Evolutionary conservation across 1,140 invertebrate species (phyloP).

Genomic region (Achatina immaculata): DNA sequence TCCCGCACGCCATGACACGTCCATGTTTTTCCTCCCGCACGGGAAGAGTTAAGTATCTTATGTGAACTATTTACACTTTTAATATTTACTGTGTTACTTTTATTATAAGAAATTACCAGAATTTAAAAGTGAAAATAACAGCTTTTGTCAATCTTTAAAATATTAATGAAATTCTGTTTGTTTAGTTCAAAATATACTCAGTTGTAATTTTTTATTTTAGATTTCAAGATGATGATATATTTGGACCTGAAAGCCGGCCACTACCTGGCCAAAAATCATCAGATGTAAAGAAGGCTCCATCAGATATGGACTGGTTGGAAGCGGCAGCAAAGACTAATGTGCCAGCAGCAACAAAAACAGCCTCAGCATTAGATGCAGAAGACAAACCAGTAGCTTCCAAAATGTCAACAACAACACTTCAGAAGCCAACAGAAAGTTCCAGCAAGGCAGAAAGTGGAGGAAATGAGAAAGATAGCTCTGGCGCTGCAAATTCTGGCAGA

Average conservation of each 20-base stretch:
- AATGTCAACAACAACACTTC: not conserved
- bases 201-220: constrained; percentile 10
- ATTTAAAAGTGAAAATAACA: too few relatives aligned
- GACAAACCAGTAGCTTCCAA: not conserved
- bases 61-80: too few relatives aligned
- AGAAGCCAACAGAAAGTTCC: constrained; percentile 29
- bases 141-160: too few relatives aligned
- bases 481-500: constrained; percentile 1
- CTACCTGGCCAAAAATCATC: constrained; percentile 39
- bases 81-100: too few relatives aligned
- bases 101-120: too few relatives aligned
- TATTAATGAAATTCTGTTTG: too few relatives aligned
- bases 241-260: constrained; percentile 53
- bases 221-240: constrained; percentile 61
- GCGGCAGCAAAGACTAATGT: constrained; percentile 19
- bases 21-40: too few relatives aligned
- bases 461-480: not conserved
- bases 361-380: not conserved
- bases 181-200: too few relatives aligned
- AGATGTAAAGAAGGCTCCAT: constrained; percentile 34
- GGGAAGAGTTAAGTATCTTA: too few relatives aligned
- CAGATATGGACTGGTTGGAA: constrained; percentile 58
- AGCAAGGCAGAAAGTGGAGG: not conserved
- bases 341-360: constrained; percentile 13
- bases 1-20: too few relatives aligned